Evolutionary conservation across 2,888 invertebrate species (phyloP), one percentile per base, ranked within the genome.

Genomic region (Pseudolycoriella hygida): DNA sequence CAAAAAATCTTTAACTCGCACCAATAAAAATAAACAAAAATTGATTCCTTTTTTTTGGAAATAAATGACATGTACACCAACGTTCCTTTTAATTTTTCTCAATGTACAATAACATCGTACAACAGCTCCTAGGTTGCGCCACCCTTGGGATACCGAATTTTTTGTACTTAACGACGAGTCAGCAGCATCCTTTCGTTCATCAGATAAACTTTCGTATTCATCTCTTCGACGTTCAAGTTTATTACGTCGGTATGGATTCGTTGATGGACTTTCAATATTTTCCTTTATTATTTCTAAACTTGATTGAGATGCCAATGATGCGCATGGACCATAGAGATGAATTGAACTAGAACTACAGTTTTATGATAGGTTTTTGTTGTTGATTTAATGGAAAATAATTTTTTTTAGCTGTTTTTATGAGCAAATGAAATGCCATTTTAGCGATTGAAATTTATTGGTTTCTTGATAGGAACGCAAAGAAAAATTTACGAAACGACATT

Each of bases 41-140:
- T 25, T 8, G n/a, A n/a, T 25, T 25, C 8, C 25, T 4, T 4
- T 6, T 25, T 25, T 25, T 6, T 25, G 8, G 4, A 25, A 25
- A 25, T 6, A 8, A 6, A 25, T 25, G 5, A 25, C 25, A 25
- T 25, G 25, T 25, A 25, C 25, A 25, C 25, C 25, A 59, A 57
- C 73, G 68, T 73, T 84, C 86, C 86, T 86, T 80, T 86, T 85
- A 71, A 87, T 86, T 72, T 84, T 83, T 71, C 86, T 76, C 64
- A 87, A 77, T 57, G 85, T 79, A 69, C 83, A 80, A 75, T 86
- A 86, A 73, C 85, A 83, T 60, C 85, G 82, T 83, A 86, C 82
- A 62, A 85, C 86, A 58, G 85, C 85, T 62, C 84, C 76, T 58
- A 87, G 77, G 70, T 83, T 85, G 67, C 80, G 78, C 86, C 86